phyloP scores from a whole-genome alignment of 92 coral and sea anemone genomes.

The Paragorgia papillata region DNA sequence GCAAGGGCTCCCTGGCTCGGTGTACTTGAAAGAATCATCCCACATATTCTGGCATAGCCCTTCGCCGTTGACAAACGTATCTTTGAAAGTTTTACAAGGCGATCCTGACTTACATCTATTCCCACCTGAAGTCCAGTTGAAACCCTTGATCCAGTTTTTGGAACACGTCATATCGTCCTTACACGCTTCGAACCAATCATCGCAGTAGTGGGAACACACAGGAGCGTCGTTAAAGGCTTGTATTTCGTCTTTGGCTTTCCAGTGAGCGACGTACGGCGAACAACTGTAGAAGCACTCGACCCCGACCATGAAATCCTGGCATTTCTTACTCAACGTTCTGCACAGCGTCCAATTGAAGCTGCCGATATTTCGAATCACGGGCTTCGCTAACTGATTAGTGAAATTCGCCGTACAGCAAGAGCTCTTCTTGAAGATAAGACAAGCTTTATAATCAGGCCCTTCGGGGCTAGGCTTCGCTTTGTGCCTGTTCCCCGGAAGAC shows the following conservation, averaged over 20 bases:
- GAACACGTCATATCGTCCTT: conserved; percentile 61
- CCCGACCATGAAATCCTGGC: conserved; percentile 56
- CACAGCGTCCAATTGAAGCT: conserved; percentile 62
- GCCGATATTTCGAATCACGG: conserved; percentile 46
- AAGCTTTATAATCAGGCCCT: conserved; percentile 35
- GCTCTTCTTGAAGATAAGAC: conserved; percentile 52
- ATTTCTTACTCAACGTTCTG: conserved; percentile 47
- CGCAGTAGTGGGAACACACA: conserved; percentile 58
- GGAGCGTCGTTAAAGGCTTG: conserved; percentile 46
- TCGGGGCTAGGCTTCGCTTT: conserved; percentile 49
- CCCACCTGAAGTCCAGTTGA: conserved; percentile 14
- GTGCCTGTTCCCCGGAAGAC: conserved; percentile 53
- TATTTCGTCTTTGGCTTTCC: conserved; percentile 32
- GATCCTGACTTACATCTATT: conserved; percentile 44
- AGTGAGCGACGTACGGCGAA: conserved; percentile 56
- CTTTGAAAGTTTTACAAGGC: conserved; percentile 52
- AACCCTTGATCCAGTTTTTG: conserved; percentile 53
- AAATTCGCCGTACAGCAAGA: conserved; percentile 65
- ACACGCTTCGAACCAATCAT: conserved; percentile 69
- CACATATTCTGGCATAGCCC: conserved; percentile 60
- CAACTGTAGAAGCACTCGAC: conserved; percentile 70
- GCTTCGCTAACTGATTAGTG: conserved; percentile 56
- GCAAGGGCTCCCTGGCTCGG: conserved; percentile 38
- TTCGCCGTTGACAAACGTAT: conserved; percentile 37
- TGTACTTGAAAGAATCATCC: conserved; percentile 59